Evolutionary conservation across 2,888 invertebrate genomes (phyloP), one percentile per base, ranked within the genome.

Genomic region (Limenitis camilla): DNA sequence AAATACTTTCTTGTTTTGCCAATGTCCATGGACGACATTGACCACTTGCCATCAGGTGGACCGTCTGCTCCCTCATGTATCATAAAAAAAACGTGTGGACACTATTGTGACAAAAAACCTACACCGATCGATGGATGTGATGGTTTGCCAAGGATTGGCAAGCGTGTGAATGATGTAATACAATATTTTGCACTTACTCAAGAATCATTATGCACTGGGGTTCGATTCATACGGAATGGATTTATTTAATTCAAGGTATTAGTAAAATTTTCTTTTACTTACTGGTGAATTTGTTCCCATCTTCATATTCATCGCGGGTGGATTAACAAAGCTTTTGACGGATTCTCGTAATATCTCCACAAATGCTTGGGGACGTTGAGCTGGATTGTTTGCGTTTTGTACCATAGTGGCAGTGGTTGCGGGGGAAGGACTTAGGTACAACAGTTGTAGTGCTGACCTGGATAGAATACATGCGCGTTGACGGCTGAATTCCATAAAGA

Each of bases 401-500:
- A 73, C 76, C 69, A 74, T 58, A 1, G 76, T 68, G 36, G 89
- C 81, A 6, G 77, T 72, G 50, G 63, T 71, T 2, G 83, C 86
- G 2, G 85, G 79, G 28, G 83, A 77, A 47, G 87, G 86, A 52
- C 79, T 82, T 54, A 93, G 88, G 75, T 96, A 96, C 31, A 96
- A 85, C 56, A 94, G 89, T 75, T 96, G 97, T 5, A 98, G 85
- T 36, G 97, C 92, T 41, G 97, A 97, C 49, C 98, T 91, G 1
- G 97, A 97, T 6, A 98, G 89, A 53, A 98, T 95, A 78, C 98
- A 98, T 1, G 97, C 96, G 1, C 91, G 91, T 67, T 92, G 92
- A 41, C 94, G 92, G 69, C 97, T 97, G 79, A 97, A 97, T 68
- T 97, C 96, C 76, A 95, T 92, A 79, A 98, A 96, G 80, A 97